Evolutionary conservation across 1,140 invertebrate species (phyloP).

Genomic region (Drosophila lini): DNA sequence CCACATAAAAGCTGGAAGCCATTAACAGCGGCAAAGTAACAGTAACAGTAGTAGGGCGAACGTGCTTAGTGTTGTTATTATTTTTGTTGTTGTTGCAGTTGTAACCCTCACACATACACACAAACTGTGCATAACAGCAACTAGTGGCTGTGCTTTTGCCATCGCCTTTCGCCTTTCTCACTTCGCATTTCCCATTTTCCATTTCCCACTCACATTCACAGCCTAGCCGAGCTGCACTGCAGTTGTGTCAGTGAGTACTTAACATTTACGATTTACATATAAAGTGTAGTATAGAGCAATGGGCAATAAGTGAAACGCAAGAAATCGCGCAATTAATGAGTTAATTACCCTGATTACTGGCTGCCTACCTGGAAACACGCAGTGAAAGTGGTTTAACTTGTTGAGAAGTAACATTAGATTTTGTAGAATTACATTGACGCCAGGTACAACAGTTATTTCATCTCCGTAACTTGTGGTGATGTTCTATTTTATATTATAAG

Average conservation of each 20-base stretch:
- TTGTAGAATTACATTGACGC: background rate
- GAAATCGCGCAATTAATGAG: conserved; percentile 30
- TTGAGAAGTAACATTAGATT: conserved; percentile 1
- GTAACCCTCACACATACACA: conserved; percentile 38
- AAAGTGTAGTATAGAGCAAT: conserved; percentile 8
- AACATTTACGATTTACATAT: conserved; percentile 12
- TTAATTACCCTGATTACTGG: conserved; percentile 33
- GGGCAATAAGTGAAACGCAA: conserved; percentile 19
- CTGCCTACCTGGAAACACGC: conserved; percentile 15
- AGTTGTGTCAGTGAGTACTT: conserved; percentile 47
- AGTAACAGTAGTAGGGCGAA: conserved; percentile 44
- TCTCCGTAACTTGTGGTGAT: no score
- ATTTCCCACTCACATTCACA: conserved; percentile 46
- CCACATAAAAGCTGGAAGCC: conserved; percentile 1
- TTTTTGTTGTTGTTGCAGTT: conserved; percentile 51
- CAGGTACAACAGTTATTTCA: no score
- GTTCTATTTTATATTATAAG: no score
- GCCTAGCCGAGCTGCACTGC: conserved; percentile 33
- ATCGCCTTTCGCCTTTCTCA: conserved; percentile 20
- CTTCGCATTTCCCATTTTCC: conserved; percentile 41
- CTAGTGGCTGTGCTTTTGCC: conserved; percentile 69
- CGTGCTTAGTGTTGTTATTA: conserved; percentile 15
- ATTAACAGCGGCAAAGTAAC: conserved; percentile 38
- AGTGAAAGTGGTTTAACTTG: conserved; percentile 14
- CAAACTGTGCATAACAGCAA: conserved; percentile 74